Evolutionary conservation across 2,888 invertebrate species (phyloP), one percentile per base, ranked within the genome.

Genomic region (Ophion costatus): DNA sequence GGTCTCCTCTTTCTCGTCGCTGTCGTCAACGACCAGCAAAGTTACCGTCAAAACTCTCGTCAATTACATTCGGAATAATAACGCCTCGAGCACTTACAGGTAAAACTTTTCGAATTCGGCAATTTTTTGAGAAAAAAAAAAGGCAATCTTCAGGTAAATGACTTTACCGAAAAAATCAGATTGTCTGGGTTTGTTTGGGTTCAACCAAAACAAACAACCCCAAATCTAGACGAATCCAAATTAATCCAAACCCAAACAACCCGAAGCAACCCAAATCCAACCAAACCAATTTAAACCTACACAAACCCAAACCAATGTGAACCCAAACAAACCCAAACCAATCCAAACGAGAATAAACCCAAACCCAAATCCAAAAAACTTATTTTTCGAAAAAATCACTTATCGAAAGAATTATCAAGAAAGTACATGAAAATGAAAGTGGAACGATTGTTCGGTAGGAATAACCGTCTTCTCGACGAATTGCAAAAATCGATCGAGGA

Each of bases 21-120:
- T 63, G 17, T 64, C 82, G n/a, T 76, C 83, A 5, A 70, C 79
- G 29, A 71, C 80, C 20, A 84, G 80, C 56, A 82, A 69, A 67
- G 87, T 87, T 14, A 76, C 83, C 24, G 86, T 88, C 63, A 66
- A 78, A 57, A 84, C 86, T 24, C 86, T 88, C 45, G 77, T 88
- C 61, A 78, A 86, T 67, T 88, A 87, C 51, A 84, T 89, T 51
- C 86, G 85, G 78, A 77, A 84, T 76, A 77, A 84, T 29, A 80
- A 76, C 77, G 81, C 83, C 11, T 82, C 79, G 10, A 64, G 78
- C 42, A 80, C 81, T 64, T 83, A 79, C 56, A 83, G 85, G 89
- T 88, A 77, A 86, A 67, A 74, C 14, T 51, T 69, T 20, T 63
- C 11, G 1, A 66, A 24, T 20, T 51, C n/a, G 14, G 14, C 69